Percentiles rank a stretch among this genome's conserved stretches.
phyloP scores from a whole-genome alignment of 2,113 vertebrate genomes.

The Saccopteryx leptura region DNA sequence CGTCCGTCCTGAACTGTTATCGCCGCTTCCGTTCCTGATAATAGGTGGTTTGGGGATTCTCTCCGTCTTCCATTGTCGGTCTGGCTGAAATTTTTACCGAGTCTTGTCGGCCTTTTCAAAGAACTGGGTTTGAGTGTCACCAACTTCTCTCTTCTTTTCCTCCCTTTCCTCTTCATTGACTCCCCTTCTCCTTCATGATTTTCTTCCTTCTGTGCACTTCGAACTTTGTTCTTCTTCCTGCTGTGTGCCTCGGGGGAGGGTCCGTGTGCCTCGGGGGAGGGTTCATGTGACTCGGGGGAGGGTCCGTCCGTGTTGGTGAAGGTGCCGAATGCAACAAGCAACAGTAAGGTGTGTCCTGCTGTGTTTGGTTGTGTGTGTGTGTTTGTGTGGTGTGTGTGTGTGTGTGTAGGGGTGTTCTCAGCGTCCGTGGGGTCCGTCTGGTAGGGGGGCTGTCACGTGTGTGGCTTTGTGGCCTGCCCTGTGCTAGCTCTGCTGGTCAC shows the following conservation, averaged over 20 bases:
- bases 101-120: not conserved
- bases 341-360: not conserved
- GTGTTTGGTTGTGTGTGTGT: not conserved
- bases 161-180: not conserved
- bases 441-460: not conserved
- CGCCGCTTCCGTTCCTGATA: not conserved
- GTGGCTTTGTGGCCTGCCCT: not conserved
- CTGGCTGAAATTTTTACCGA: not conserved
- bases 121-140: not conserved
- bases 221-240: not conserved
- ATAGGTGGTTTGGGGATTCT: not conserved
- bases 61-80: not conserved
- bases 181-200: not conserved
- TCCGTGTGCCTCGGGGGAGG: no score
- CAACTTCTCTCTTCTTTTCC: not conserved
- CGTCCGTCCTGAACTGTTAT: fast-evolving
- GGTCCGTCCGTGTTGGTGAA: not conserved
- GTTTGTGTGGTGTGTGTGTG: not conserved
- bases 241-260: not conserved
- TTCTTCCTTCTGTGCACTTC: not conserved
- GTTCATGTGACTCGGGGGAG: no score
- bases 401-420: no score
- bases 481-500: not conserved
- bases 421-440: no score
- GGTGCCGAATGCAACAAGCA: not conserved